Conservation (phyloP, 2,797 vertebrate genomes). For the Urosaurus nigricauda region DNA sequence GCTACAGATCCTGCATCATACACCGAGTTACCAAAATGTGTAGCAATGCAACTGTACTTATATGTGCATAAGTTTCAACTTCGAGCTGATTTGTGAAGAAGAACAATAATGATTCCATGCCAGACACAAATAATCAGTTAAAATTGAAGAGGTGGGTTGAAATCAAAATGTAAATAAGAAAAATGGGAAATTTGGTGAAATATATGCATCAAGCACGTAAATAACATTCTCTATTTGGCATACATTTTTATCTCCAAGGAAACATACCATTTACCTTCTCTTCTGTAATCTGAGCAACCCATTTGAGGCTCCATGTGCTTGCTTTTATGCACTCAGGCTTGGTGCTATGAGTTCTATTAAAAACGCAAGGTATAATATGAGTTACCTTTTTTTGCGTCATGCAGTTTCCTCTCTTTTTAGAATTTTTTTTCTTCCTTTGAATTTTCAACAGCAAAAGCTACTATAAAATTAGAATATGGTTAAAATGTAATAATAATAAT, state of each 20-base stretch:
- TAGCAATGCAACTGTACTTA: background rate
- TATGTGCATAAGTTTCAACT: background rate
- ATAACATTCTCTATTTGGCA: background rate
- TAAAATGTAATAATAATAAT: background rate
- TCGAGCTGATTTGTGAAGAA: background rate
- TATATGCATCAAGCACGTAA: background rate
- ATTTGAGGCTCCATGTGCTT: background rate
- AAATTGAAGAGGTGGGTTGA: background rate
- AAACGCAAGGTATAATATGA: background rate
- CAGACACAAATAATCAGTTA: background rate
- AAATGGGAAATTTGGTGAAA: background rate
- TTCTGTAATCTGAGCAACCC: background rate
- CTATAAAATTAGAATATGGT: background rate
- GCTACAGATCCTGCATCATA: conserved; percentile 26
- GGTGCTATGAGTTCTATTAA: background rate
- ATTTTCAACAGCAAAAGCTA: background rate
- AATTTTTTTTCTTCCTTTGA: background rate
- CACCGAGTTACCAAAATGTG: too few relatives aligned
- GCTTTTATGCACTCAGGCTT: background rate
- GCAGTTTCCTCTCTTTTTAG: too few relatives aligned
- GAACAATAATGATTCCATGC: background rate
- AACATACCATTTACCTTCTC: background rate
- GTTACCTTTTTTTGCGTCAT: background rate
- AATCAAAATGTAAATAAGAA: background rate
- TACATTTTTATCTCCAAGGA: background rate